Evolutionary conservation across 1,140 invertebrate species (phyloP).

Genomic region (Leptopilina clavipes): DNA sequence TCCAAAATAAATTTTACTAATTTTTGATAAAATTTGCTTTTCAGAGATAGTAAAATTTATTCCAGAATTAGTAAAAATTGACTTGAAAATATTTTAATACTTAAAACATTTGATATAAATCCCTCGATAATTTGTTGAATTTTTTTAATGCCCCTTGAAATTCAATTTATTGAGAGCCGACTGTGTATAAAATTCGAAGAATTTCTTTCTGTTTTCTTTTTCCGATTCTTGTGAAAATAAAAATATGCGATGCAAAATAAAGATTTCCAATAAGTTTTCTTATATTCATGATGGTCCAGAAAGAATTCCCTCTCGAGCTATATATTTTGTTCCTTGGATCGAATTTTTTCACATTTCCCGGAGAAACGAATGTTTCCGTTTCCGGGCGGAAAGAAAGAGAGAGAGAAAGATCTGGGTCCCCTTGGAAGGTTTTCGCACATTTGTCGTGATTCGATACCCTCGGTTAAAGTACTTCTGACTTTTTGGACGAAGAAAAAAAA

Average conservation of each 20-base stretch:
- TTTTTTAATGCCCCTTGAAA: no score
- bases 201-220: no score
- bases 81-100: no score
- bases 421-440: conserved; percentile 15
- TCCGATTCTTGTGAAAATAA: background rate
- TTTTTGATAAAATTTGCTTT: background rate
- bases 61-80: no score
- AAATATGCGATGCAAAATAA: background rate
- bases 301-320: conserved; percentile 4
- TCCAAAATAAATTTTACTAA: background rate
- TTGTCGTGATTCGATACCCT: conserved; percentile 24
- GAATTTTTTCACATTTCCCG: conserved; percentile 29
- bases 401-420: conserved; percentile 10
- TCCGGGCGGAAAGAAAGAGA: background rate
- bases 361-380: conserved; percentile 28
- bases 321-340: conserved; percentile 18
- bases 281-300: background rate
- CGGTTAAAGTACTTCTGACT: conserved; percentile 7
- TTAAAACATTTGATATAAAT: no score
- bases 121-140: no score
- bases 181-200: no score
- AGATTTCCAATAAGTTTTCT: background rate
- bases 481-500: background rate
- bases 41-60: no score
- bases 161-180: no score